These are phyloP conservation scores for Leptinotarsa tumamoca DNA, from an alignment of 2,888 invertebrate species.

Conservation along the genomic window DNA sequence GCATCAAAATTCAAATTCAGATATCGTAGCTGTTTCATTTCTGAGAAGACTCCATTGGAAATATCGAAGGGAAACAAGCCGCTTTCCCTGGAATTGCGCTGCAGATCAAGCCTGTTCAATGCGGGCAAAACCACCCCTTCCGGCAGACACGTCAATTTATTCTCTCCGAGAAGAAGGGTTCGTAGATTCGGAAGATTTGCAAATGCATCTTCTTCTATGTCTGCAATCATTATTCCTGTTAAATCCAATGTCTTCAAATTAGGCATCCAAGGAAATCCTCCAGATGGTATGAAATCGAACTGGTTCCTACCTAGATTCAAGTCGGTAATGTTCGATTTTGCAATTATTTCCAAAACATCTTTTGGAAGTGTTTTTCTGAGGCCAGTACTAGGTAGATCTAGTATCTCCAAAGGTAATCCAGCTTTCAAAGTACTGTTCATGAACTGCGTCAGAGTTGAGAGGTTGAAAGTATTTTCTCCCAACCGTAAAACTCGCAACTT, in stretches of 20 bases:
- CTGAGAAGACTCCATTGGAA: constrained; percentile 67
- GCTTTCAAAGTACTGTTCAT: constrained; percentile 62
- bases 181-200: constrained; percentile 69
- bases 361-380: constrained; percentile 69
- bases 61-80: constrained; percentile 69
- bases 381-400: constrained; percentile 70
- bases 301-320: constrained; percentile 70
- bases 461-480: constrained; percentile 70
- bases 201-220: constrained; percentile 68
- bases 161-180: constrained; percentile 68
- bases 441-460: constrained; percentile 65
- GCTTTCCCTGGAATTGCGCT: constrained; percentile 66
- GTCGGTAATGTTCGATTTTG: constrained; percentile 67
- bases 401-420: constrained; percentile 65
- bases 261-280: constrained; percentile 71
- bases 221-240: constrained; percentile 68
- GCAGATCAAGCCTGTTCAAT: constrained; percentile 69
- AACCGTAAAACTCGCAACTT: constrained; percentile 67
- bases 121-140: constrained; percentile 67
- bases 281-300: constrained; percentile 69
- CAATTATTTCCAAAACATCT: constrained; percentile 68
- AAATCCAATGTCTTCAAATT: constrained; percentile 71
- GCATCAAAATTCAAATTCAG: constrained; percentile 71
- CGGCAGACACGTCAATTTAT: constrained; percentile 70
- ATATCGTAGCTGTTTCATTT: constrained; percentile 67